Evolutionary conservation across 2,888 invertebrate genomes (phyloP), one percentile per base, ranked within the genome.

Genomic region (Hemicrepidius hirtus): DNA sequence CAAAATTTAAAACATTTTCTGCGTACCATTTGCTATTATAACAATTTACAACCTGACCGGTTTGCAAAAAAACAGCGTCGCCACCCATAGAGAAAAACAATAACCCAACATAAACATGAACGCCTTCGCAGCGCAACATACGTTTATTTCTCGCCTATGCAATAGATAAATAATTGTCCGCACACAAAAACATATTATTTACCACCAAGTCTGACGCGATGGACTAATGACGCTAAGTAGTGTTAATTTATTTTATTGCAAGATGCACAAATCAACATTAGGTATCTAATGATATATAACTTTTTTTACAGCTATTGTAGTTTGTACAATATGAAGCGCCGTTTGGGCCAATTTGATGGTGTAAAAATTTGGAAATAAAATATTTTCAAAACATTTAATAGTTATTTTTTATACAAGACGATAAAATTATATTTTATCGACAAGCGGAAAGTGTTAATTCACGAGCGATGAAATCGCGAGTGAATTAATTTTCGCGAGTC

Each of bases 171-270:
- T n/a, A n/a, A 40, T 57, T 16, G 35, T 40, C 57, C 57, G 37
- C 57, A 57, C 57, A 57, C 57, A 20, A 20, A 18, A 18, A 18
- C 37, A 12, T 57, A 40, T 57, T 40, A 20, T 57, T 57, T 57
- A 40, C 57, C 57, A 20, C 57, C 57, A 20, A 57, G 37, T 35
- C 18, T 37, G 12, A 20, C 37, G 20, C 57, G 40, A 57, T 18
- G 57, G 37, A 57, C 57, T 57, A 57, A 40, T 37, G 40, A 35
- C 16, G 57, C 37, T 57, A 55, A 55, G 55, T 57, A 37, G 40
- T 37, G 37, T 37, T 20, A 57, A 57, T 57, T 57, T 53, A 53
- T 53, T 53, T 53, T 28, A 28, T 53, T 28, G 28, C 16, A 10
- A 28, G 32, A 53, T 12, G 0, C 20, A 20, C 40, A 40, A 32